Evolutionary conservation across 2,797 vertebrate genomes (phyloP).

Genomic region (Danionella dracula): DNA sequence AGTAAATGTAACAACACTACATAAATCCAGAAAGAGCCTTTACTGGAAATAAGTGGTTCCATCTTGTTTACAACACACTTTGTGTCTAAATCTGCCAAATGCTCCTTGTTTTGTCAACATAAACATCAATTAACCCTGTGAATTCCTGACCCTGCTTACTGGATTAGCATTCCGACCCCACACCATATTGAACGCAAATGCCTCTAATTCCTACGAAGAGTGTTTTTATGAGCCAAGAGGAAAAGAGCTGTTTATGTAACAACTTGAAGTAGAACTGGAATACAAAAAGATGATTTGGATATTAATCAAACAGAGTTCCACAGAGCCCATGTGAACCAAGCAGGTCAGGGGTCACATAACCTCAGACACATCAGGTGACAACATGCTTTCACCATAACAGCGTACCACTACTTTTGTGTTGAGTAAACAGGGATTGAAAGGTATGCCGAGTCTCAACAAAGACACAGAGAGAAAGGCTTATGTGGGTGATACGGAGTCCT

Average conservation of each 20-base stretch:
- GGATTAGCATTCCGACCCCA: conserved; percentile 38
- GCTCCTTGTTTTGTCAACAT: conserved; percentile 16
- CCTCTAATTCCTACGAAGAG: conserved; percentile 26
- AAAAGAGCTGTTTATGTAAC: not conserved
- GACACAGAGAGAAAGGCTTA: conserved; percentile 22
- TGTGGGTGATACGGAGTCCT: conserved; percentile 24
- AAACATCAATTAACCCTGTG: conserved; percentile 41
- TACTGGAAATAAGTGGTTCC: conserved; percentile 1
- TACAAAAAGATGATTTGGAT: not conserved
- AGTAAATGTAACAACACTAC: not conserved
- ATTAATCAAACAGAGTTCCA: not conserved
- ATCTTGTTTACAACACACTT: conserved; percentile 3
- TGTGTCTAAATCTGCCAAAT: conserved; percentile 26
- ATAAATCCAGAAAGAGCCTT: not conserved
- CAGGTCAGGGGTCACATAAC: not conserved
- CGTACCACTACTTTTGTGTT: conserved; percentile 24
- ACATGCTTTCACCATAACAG: conserved; percentile 2
- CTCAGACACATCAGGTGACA: conserved; percentile 5
- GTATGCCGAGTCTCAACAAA: conserved; percentile 30
- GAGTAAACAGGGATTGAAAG: conserved; percentile 30
- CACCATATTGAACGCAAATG: conserved; percentile 28
- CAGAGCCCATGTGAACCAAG: not conserved
- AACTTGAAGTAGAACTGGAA: not conserved
- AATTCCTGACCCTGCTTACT: conserved; percentile 34
- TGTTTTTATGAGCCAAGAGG: conserved; percentile 11